These are phyloP conservation scores for Paramisgurnus dabryanus DNA, from an alignment of 2,113 vertebrate species.

Conservation along the genomic window DNA sequence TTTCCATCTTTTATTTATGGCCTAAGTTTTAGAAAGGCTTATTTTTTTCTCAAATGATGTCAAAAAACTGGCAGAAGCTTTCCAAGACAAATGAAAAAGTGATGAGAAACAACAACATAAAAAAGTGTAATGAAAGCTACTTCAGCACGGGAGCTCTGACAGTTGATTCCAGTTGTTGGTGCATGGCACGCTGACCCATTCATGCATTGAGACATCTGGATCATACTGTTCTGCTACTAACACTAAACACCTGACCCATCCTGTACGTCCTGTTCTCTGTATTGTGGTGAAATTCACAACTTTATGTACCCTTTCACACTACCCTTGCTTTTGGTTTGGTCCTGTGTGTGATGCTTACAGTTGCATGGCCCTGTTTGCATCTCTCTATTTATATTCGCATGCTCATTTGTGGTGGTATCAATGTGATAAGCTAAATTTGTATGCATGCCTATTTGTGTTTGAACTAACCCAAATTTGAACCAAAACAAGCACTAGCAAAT, in stretches of 20 bases:
- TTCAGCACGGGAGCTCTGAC: slow-evolving; percentile 58
- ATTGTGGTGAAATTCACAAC: not conserved
- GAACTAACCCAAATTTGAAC: slow-evolving; percentile 65
- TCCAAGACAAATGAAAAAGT: slow-evolving; percentile 49
- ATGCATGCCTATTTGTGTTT: slow-evolving; percentile 78
- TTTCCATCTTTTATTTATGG: slow-evolving; percentile 17
- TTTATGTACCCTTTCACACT: not conserved
- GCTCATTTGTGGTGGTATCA: slow-evolving; percentile 67
- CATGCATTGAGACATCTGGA: slow-evolving; percentile 3
- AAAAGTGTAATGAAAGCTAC: slow-evolving; percentile 5
- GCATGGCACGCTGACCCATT: slow-evolving; percentile 79
- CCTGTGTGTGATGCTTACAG: slow-evolving; percentile 44
- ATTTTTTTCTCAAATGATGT: slow-evolving; percentile 58
- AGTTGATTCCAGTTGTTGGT: slow-evolving; percentile 71
- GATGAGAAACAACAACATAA: slow-evolving; percentile 29
- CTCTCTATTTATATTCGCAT: slow-evolving; percentile 63
- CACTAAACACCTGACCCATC: not conserved
- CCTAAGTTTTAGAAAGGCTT: slow-evolving; percentile 65
- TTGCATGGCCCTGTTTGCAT: slow-evolving; percentile 62
- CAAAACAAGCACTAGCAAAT: slow-evolving; percentile 62
- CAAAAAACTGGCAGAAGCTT: slow-evolving; percentile 72
- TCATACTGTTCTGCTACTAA: slow-evolving; percentile 33
- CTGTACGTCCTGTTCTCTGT: slow-evolving; percentile 1
- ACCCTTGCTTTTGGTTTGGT: slow-evolving; percentile 33
- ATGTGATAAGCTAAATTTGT: slow-evolving; percentile 51